Evolutionary conservation across 2,113 vertebrate genomes (phyloP).

Genomic region (Gambusia holbrooki): DNA sequence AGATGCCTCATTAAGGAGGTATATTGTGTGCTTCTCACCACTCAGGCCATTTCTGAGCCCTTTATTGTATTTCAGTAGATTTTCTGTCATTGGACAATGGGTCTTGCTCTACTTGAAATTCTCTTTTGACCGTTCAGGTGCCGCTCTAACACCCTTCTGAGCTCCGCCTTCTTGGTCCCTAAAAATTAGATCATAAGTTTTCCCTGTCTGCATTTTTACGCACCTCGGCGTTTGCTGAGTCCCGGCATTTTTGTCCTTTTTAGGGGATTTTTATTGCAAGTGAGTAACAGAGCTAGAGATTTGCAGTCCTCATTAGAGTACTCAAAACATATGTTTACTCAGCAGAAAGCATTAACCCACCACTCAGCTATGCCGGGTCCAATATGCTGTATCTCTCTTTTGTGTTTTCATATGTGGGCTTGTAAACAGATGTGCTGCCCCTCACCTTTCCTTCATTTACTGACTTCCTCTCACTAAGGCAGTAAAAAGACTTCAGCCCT

Average conservation of each 20-base stretch:
- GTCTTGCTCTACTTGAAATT: background rate
- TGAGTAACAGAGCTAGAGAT: background rate
- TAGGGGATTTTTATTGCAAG: background rate
- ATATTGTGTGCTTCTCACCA: no score
- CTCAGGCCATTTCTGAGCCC: no score
- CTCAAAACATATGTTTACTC: constrained; percentile 41
- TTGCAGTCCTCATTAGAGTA: constrained; percentile 8
- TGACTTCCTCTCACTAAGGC: constrained; percentile 63
- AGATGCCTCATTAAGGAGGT: no score
- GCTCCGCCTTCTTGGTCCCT: background rate
- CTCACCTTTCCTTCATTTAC: constrained; percentile 40
- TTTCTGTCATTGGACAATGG: no score
- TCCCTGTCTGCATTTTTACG: background rate
- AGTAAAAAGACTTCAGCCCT: constrained; percentile 61
- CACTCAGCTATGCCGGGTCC: constrained; percentile 31
- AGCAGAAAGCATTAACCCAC: constrained; percentile 28
- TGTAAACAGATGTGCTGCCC: constrained; percentile 62
- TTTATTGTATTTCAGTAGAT: no score
- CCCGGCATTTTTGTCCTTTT: background rate
- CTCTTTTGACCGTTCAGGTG: background rate
- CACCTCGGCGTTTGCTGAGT: background rate
- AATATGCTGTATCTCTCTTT: constrained; percentile 31
- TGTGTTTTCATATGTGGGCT: constrained; percentile 56
- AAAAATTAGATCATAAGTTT: background rate
- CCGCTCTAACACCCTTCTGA: no score